Evolutionary conservation across 2,113 vertebrate genomes (phyloP).

Genomic region (Galeopterus variegatus): DNA sequence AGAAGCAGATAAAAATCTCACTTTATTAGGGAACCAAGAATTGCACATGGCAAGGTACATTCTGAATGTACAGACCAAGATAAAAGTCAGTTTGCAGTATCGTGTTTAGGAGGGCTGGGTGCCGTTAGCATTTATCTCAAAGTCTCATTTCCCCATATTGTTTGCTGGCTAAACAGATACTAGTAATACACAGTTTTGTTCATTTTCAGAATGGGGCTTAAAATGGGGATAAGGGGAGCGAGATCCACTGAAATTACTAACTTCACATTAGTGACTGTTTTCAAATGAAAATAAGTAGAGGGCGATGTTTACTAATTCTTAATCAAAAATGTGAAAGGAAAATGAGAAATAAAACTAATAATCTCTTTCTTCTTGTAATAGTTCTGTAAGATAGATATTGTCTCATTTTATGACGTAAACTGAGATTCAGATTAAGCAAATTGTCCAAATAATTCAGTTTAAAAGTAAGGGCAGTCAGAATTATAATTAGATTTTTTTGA

Average conservation of each 20-base stretch:
- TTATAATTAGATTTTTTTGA: background rate
- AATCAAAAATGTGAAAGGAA: background rate
- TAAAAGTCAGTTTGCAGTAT: background rate
- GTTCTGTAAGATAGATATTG: background rate
- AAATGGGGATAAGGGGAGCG: background rate
- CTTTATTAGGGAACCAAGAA: background rate
- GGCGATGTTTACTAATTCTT: background rate
- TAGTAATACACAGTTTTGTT: constrained; percentile 33
- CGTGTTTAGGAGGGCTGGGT: background rate
- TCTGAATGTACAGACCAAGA: background rate
- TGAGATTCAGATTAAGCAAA: background rate
- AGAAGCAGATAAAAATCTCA: background rate
- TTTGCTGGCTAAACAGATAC: background rate
- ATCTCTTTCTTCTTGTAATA: background rate
- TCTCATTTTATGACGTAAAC: constrained; percentile 35
- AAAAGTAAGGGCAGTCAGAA: background rate
- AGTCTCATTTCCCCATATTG: background rate
- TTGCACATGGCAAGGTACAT: background rate
- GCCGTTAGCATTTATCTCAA: background rate
- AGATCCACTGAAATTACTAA: background rate
- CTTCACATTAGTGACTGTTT: background rate
- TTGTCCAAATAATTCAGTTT: background rate
- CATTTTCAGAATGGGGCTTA: background rate
- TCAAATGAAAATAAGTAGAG: background rate
- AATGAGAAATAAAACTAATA: background rate